Evolutionary conservation across 2,113 vertebrate species (phyloP), one percentile per base, ranked within the genome.

Genomic region (Pyrgilauda ruficollis): DNA sequence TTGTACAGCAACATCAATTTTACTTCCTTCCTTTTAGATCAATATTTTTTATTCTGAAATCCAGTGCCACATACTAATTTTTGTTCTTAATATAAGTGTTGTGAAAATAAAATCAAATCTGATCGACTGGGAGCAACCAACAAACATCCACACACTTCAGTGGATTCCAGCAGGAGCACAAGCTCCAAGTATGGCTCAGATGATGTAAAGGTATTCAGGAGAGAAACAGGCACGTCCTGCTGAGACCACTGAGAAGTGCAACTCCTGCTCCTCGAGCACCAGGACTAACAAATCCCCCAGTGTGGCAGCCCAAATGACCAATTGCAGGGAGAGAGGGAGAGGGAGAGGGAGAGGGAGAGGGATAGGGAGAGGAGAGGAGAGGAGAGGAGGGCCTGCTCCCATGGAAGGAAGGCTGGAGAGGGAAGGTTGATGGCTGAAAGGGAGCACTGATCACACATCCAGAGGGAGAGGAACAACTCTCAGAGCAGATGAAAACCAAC

Each of bases 131-230:
- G 55, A 85, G 28, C 39, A 50, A 15, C 23, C 4, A 3, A 22
- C 39, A 28, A 35, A 11, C n/a, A n/a, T n/a, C 41, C 10, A 0
- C 6, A 41, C 9, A 11, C 3, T 5, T 55, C 0, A 41, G 44
- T 2, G 33, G 73, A 58, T 49, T 64, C 53, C 82, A 55, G 5
- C 1, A 4, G 20, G 27, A 84, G 27, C 68, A 52, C 43, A 6
- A 50, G 53, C 31, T 84, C 74, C 28, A 17, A 14, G 78, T 1
- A 1, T 7, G 74, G 33, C 59, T 84, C 16, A 8, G 63, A 4
- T 27, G 35, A 16, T 19, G 33, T 33, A 4, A 52, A 75, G 52
- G 35, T 15, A 0, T 72, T 47, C 23, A 37, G 75, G 41, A 66
- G 37, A 47, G 66, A 70, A 91, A 23, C 23, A 70, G 75, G 22